Evolutionary conservation across 1,140 invertebrate species (phyloP).

Genomic region (Drosophila murphyi): DNA sequence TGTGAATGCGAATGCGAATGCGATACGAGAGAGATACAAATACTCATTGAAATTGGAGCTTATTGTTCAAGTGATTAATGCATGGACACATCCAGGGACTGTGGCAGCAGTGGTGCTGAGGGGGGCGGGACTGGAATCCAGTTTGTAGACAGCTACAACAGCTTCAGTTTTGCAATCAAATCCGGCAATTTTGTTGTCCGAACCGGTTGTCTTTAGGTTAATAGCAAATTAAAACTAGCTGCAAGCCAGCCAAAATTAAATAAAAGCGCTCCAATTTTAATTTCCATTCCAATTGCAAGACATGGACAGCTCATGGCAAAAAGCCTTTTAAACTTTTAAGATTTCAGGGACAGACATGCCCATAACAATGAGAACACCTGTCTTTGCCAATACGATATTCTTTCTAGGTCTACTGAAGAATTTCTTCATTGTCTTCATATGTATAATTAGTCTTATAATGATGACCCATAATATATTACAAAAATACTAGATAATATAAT

Average conservation of each 20-base stretch:
- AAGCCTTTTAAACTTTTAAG: constrained; percentile 4
- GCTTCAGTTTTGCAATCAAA: constrained; percentile 38
- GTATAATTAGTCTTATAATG: too few species aligned
- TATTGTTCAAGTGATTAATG: constrained; percentile 26
- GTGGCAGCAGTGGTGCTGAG: background rate
- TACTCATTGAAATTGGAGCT: constrained; percentile 19
- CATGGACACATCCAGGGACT: background rate
- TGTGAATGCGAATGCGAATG: constrained; percentile 4
- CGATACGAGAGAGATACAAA: background rate
- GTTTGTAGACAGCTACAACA: background rate
- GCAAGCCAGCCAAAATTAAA: constrained; percentile 3
- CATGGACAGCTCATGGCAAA: too few species aligned
- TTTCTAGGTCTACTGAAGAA: too few species aligned
- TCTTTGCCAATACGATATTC: too few species aligned
- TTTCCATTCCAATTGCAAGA: constrained; percentile 26
- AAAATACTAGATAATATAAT: too few species aligned
- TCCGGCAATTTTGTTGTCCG: constrained; percentile 12
- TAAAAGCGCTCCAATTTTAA: constrained; percentile 38
- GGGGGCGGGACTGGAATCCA: too few species aligned
- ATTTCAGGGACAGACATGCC: constrained; percentile 19
- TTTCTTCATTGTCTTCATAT: too few species aligned
- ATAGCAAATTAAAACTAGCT: constrained; percentile 2
- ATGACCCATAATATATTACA: too few species aligned
- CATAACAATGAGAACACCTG: constrained; percentile 35
- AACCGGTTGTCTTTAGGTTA: constrained; percentile 25